Evolutionary conservation across 2,888 invertebrate species (phyloP), one percentile per base, ranked within the genome.

Genomic region (Melitaea athalia): DNA sequence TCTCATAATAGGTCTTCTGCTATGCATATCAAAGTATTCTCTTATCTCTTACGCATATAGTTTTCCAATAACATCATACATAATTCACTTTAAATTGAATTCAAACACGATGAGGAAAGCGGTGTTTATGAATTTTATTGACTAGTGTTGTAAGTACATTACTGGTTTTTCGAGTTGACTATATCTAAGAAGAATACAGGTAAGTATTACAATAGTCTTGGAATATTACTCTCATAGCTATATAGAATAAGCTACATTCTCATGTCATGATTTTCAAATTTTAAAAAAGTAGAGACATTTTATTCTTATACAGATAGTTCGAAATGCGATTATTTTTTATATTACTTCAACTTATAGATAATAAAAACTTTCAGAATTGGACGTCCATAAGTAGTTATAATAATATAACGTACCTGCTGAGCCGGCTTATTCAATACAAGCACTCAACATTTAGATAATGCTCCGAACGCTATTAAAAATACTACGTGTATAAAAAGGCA

Each of bases 401-500:
- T 55, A 31, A 33, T 57, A 57, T 57, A 57, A 61, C 69, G 67
- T 72, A 68, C 66, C 63, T 55, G 52, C 47, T 67, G 65, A 74
- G 73, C 72, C 75, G 70, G 74, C 71, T 73, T 74, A 76, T 71
- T 69, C 67, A 74, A 74, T 63, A 67, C 69, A 72, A 76, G 73
- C 71, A 74, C 74, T 74, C 69, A 68, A 72, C 74, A 74, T 74
- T 67, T 72, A 72, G 73, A 77, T 74, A 84, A 83, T 79, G 76
- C 78, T 81, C 45, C 49, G 62, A 57, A 64, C 65, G 64, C 69
- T 72, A 72, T 73, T 68, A 71, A 70, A 71, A 71, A 72, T 71
- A 75, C 71, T 73, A 64, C 68, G 68, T 71, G 64, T 71, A 87
- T 85, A 86, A 91, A 83, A 87, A 86, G 85, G 78, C 87, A 86